Base-by-base conservation (phyloP, 2,888 invertebrate genomes). In the Aradus depressus region DNA sequence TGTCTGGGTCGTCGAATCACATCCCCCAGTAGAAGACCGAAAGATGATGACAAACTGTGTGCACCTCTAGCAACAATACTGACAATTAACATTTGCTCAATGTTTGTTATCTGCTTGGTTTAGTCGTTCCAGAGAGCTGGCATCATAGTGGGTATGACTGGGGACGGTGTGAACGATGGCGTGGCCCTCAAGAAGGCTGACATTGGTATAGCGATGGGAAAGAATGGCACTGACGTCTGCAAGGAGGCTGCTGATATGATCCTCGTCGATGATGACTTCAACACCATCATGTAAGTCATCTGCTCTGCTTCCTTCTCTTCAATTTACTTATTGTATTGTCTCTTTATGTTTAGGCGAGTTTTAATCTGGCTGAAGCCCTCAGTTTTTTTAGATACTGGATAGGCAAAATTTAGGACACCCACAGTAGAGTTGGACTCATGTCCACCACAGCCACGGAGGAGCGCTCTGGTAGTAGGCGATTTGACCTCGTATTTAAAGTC, bases 231-330 rank as follows among this genome's bases (percentile, higher is more conserved):
- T 0, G 96, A 96, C 67, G 96, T 96, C 1, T 96, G 95, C 67
- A 98, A 98, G 70, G 98, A 99, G 70, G 98, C 98, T 0, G 91
- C 98, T 1, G 98, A 99, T 65, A 97, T 99, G 96, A 97, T 99
- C 59, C 75, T 98, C 3, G 89, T 97, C 2, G 91, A 99, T 65
- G 97, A 98, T 65, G 92, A 98, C 72, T 98, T 98, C 66, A 84
- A 86, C 62, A 96, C 96, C 4, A 95, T 97, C 55, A 86, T 96
- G 92, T 92, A 68, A 80, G 83, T 73, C 51, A 32, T 43, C 4
- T 12, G 25, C n/a, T n/a, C n/a, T n/a, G n/a, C n/a, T n/a, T n/a
- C n/a, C n/a, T 38, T 18, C 14, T 45, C 44, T 28, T 28, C 8
- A 28, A 28, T 10, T 10, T 10, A 28, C 10, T 10, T 28, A 10